Base-by-base conservation (phyloP, 2,797 vertebrate species). In the Phrynocephalus forsythii region DNA sequence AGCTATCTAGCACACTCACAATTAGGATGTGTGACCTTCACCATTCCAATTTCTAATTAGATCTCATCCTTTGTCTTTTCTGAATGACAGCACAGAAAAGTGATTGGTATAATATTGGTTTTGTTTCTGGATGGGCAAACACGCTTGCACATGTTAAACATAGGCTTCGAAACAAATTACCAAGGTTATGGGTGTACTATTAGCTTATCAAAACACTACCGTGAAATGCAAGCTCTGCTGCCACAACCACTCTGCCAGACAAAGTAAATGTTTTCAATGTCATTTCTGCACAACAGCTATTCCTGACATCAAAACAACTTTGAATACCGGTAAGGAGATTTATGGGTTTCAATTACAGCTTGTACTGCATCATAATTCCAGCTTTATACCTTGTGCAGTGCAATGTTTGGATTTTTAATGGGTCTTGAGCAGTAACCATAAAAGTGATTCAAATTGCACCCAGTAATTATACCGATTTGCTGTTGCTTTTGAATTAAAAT, bases 381-480 rank as follows among this genome's bases (percentile, higher is more conserved):
- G 83, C 95, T 96, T 97, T 97, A 97, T 95, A 94, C 90, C 92
- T 93, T 93, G 81, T 94, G 94, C 92, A 95, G 93, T 95, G 95
- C 93, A 95, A 89, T 96, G 95, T 96, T 96, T 92, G 91, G 95
- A 94, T 96, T 97, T 96, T 96, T 96, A 96, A 97, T 97, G 95
- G 95, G 92, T 94, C 93, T 94, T 93, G 92, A 90, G 93, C 94
- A 95, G 94, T 96, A 96, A 95, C 96, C 95, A 95, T 97, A 96
- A 97, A 97, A 96, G 92, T 96, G 94, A 97, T 97, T 96, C 96
- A 96, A 91, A 97, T 96, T 96, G 92, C 88, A 94, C 92, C 95
- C 94, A 94, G 95, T 97, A 97, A 97, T 97, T 97, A 97, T 92
- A 91, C 92, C 96, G 95, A 96, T 95, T 96, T 96, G 93, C 95